A percentile compares a stretch with the other conserved stretches of the same genome.
Conservation (phyloP, 2,113 vertebrate genomes). For the Vombatus ursinus region DNA sequence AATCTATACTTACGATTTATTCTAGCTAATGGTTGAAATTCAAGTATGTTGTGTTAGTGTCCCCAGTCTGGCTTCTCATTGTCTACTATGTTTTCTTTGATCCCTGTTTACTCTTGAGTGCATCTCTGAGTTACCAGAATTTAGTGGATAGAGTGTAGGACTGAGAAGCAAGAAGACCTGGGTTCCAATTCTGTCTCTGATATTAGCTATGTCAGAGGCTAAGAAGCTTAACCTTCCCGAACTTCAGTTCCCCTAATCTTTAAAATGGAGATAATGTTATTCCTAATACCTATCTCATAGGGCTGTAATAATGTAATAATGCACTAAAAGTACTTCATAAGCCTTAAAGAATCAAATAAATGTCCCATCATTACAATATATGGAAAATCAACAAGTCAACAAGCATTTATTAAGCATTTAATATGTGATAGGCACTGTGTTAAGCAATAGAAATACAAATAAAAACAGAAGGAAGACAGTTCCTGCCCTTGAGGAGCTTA, state of each 20-base stretch:
- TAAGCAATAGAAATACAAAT: neutral
- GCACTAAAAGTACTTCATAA: neutral
- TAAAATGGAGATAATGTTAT: neutral
- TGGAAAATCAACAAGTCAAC: neutral
- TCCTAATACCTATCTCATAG: neutral
- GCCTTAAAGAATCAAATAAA: neutral
- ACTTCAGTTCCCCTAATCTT: no score
- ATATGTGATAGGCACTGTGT: neutral
- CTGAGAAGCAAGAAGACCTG: neutral
- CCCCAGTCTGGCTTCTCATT: no score
- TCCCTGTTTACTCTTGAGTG: neutral
- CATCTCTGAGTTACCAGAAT: neutral
- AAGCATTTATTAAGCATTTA: neutral
- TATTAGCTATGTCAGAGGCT: no score
- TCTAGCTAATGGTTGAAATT: no score
- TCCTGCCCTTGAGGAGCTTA: neutral
- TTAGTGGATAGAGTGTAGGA: neutral
- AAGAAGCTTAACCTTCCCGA: no score
- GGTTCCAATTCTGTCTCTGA: neutral
- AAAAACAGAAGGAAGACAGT: neutral
- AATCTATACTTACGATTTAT: no score
- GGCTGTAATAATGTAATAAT: neutral
- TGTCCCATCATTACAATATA: neutral
- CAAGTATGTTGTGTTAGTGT: no score
- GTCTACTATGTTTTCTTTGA: no score